phyloP scores from a whole-genome alignment of 53 echinoderm and acorn worm species.

The Temnopleurus reevesii region DNA sequence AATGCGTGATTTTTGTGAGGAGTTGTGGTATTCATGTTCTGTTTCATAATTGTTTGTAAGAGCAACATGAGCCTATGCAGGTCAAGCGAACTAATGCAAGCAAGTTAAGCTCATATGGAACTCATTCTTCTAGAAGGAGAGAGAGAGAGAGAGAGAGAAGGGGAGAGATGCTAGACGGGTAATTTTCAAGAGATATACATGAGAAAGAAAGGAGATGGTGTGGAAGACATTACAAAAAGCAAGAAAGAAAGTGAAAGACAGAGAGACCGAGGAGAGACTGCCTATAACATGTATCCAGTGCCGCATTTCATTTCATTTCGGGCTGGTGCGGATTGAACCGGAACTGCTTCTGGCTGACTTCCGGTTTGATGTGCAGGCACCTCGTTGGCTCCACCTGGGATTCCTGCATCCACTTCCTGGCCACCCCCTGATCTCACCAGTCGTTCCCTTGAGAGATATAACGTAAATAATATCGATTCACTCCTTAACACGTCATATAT shows the following conservation, averaged over 20 bases:
- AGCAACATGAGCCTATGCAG: too few species aligned
- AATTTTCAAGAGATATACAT: too few species aligned
- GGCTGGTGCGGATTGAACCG: slow-evolving; percentile 36
- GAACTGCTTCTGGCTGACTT: slow-evolving; percentile 19
- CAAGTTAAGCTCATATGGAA: neutral
- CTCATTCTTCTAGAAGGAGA: neutral
- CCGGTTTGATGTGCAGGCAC: slow-evolving; percentile 17
- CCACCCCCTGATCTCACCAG: slow-evolving; percentile 7
- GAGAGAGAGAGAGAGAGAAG: neutral
- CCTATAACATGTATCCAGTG: neutral
- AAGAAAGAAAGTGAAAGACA: neutral
- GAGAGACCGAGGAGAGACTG: neutral
- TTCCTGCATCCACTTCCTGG: slow-evolving; percentile 16
- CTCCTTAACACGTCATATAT: neutral
- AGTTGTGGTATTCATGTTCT: neutral
- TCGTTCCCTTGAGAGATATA: slow-evolving; percentile 19
- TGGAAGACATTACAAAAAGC: too few species aligned
- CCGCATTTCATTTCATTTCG: slow-evolving; percentile 35
- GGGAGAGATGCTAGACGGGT: neutral
- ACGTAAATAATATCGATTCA: slow-evolving; percentile 42
- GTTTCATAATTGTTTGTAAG: neutral
- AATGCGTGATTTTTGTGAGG: too few species aligned
- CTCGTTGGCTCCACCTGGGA: slow-evolving; percentile 18
- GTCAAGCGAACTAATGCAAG: neutral
- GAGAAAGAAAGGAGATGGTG: too few species aligned